Conservation (phyloP, 2,797 vertebrate genomes). For the Melanotaenia boesemani region DNA sequence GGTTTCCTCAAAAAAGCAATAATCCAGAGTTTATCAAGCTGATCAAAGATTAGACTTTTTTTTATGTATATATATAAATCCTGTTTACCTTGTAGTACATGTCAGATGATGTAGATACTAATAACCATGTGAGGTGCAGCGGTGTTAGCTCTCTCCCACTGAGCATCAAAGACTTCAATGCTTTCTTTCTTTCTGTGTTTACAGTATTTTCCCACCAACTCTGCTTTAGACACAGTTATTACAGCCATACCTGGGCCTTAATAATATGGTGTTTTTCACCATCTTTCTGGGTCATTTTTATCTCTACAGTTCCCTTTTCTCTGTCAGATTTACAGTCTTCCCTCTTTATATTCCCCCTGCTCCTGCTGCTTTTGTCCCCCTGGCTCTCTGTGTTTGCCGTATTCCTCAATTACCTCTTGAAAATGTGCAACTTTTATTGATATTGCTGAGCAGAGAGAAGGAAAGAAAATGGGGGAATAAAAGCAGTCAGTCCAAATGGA, state of each 20-base stretch:
- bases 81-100: conserved; percentile 11
- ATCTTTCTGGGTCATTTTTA: conserved; percentile 38
- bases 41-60: not conserved
- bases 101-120: not conserved
- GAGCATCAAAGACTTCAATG: conserved; percentile 33
- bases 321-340: conserved; percentile 29
- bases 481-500: conserved; percentile 58
- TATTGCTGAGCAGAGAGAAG: conserved; percentile 61
- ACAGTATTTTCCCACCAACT: conserved; percentile 18
- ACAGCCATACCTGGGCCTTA: conserved; percentile 13
- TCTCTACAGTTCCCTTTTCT: conserved; percentile 31
- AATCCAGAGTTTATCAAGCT: not conserved
- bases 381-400: conserved; percentile 49
- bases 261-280: conserved; percentile 43
- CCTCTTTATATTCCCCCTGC: conserved; percentile 31
- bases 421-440: conserved; percentile 69
- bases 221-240: conserved; percentile 37
- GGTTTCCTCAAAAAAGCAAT: not conserved
- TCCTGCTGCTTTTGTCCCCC: conserved; percentile 48
- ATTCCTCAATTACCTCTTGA: conserved; percentile 68
- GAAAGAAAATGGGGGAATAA: conserved; percentile 47
- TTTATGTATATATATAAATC: not conserved
- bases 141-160: conserved; percentile 4
- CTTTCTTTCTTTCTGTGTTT: conserved; percentile 36
- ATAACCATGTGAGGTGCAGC: conserved; percentile 10